Percentiles rank a stretch among this genome's conserved stretches.
Conservation (phyloP, 92 coral and sea anemone genomes). For the Phymanthus crucifer region DNA sequence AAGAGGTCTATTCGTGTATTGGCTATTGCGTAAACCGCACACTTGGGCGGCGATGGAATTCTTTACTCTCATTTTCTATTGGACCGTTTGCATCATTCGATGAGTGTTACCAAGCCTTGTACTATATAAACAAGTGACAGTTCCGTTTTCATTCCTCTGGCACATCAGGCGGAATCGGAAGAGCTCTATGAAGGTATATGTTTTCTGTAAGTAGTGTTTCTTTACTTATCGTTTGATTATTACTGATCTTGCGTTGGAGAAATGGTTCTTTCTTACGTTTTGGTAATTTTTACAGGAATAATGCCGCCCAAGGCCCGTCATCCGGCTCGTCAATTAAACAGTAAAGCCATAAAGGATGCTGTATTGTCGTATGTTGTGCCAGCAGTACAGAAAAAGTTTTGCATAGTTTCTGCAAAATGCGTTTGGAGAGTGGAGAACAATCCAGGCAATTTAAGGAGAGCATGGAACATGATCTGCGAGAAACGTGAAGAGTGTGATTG, state of each 20-base stretch:
- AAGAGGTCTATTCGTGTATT: conserved; percentile 1
- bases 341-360: conserved; percentile 13
- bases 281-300: background rate
- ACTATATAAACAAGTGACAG: background rate
- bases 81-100: background rate
- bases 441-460: background rate
- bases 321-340: conserved; percentile 26
- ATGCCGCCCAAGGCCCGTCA: conserved; percentile 19
- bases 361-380: conserved; percentile 7
- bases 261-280: background rate
- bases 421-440: conserved; percentile 25
- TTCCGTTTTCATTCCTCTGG: background rate
- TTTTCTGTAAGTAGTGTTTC: conserved; percentile 4
- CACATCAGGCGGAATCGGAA: background rate
- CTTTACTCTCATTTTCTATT: background rate
- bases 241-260: background rate
- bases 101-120: background rate
- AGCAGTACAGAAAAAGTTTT: background rate
- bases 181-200: background rate
- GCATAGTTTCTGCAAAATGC: conserved; percentile 12
- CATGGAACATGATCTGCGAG: conserved; percentile 16
- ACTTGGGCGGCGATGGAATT: conserved; percentile 3
- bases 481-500: conserved; percentile 2
- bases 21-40: background rate
- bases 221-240: background rate